Base-by-base conservation (phyloP, 2,888 invertebrate species). In the Sphaeridia pumilis region DNA sequence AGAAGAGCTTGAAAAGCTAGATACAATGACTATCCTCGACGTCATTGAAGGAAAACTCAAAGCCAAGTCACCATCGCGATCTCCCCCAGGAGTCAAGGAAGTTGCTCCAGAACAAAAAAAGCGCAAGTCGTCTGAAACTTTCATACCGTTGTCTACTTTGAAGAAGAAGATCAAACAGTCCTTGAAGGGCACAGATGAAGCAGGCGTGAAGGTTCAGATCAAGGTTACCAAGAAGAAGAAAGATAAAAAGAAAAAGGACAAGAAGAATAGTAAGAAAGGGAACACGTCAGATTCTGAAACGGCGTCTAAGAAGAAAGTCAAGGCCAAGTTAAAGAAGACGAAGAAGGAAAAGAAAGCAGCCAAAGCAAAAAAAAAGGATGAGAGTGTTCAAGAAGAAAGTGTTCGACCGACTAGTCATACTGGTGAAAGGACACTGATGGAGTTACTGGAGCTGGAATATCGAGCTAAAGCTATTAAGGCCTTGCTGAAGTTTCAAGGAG, bases 361-460 rank as follows among this genome's bases (percentile, higher is more conserved):
- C 10, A 50, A 51, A 17, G 17, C 21, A 7, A 46, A 46, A 22
- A 52, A 52, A 20, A 41, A 27, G 20, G 22, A 14, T 3, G 25
- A 46, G 25, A 34, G 45, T 31, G 46, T 25, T 22, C 46, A 24
- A 25, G n/a, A 7, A 24, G 43, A 43, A 22, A 7, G n/a, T 17
- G 34, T 27, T 7, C 34, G 36, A 25, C 36, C 22, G 14, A 27
- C 51, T 25, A 46, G 47, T 14, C 34, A 48, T 1, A 50, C 52
- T 36, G 56, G 55, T 26, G 53, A 57, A 28, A 56, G 59, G 43
- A 60, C 58, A 42, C 51, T 65, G 44, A 70, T 73, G 68, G 73
- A 74, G 57, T 66, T 74, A 10, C 60, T 73, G 27, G 73, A 74
- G 57, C 64, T 74, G 43, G 73, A 74, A 61, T 73, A 73, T 70